Evolutionary conservation across 2,888 invertebrate species (phyloP).

Genomic region (Xylota sylvarum): DNA sequence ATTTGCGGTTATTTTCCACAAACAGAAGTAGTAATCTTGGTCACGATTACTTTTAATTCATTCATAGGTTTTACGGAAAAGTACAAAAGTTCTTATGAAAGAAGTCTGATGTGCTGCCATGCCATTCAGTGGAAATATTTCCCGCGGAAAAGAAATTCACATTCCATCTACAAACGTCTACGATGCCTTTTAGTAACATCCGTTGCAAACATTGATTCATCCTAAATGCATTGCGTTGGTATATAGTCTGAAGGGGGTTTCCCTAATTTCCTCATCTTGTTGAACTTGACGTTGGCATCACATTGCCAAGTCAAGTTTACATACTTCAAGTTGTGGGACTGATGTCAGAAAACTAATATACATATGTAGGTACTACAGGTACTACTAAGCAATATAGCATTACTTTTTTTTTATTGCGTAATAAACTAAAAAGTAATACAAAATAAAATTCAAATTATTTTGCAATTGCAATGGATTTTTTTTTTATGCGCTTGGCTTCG

Average conservation of each 20-base stretch:
- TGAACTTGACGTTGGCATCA: not conserved
- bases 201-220: not conserved
- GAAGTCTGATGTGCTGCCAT: not conserved
- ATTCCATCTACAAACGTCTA: not conserved
- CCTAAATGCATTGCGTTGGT: not conserved
- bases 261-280: not conserved
- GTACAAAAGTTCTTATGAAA: slow-evolving; percentile 1
- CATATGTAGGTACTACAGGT: too few species aligned
- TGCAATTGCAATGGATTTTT: slow-evolving; percentile 38
- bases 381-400: not conserved
- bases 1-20: slow-evolving; percentile 7
- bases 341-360: not conserved
- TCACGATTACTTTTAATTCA: not conserved
- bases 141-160: slow-evolving; percentile 7
- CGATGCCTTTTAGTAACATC: not conserved
- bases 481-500: slow-evolving; percentile 10
- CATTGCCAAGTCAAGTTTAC: not conserved
- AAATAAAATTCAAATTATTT: slow-evolving; percentile 55
- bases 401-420: slow-evolving; percentile 21
- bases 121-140: not conserved
- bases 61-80: slow-evolving; percentile 13
- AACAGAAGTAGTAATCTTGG: not conserved
- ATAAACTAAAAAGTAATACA: slow-evolving; percentile 12
- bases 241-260: not conserved
- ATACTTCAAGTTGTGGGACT: not conserved